Conservation (phyloP, 2,113 vertebrate genomes). For the Dicentrarchus labrax region DNA sequence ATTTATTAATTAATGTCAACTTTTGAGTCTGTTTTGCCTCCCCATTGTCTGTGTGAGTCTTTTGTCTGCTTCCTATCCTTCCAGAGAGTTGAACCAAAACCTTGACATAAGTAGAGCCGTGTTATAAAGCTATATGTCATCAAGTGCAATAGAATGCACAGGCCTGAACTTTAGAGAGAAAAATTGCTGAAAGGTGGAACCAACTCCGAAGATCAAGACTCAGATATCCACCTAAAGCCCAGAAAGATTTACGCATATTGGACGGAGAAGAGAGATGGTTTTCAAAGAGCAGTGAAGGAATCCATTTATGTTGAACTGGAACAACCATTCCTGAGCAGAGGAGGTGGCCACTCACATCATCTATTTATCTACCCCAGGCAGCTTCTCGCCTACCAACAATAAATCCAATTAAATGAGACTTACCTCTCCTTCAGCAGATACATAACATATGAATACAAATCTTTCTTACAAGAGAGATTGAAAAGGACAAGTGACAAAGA, state of each 20-base stretch:
- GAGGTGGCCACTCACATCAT: neutral
- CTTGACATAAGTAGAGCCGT: no score
- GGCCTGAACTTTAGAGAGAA: no score
- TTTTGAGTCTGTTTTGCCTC: neutral
- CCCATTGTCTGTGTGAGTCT: neutral
- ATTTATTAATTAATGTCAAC: neutral
- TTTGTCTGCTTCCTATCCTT: neutral
- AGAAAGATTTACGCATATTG: neutral
- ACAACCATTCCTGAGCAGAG: neutral
- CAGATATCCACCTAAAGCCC: neutral
- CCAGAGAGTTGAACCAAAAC: neutral
- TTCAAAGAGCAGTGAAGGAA: neutral
- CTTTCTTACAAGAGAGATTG: neutral
- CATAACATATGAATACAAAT: neutral
- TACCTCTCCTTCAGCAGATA: neutral
- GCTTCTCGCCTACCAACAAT: neutral
- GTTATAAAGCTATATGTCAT: no score
- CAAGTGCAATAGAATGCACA: neutral
- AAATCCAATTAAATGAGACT: neutral
- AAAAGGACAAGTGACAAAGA: constrained; percentile 1
- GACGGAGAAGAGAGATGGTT: neutral
- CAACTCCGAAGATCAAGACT: neutral
- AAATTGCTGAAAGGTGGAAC: no score
- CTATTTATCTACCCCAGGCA: neutral
- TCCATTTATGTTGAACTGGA: neutral